Base-by-base conservation (phyloP, 2,113 vertebrate genomes). In the Barnardius zonarius region DNA sequence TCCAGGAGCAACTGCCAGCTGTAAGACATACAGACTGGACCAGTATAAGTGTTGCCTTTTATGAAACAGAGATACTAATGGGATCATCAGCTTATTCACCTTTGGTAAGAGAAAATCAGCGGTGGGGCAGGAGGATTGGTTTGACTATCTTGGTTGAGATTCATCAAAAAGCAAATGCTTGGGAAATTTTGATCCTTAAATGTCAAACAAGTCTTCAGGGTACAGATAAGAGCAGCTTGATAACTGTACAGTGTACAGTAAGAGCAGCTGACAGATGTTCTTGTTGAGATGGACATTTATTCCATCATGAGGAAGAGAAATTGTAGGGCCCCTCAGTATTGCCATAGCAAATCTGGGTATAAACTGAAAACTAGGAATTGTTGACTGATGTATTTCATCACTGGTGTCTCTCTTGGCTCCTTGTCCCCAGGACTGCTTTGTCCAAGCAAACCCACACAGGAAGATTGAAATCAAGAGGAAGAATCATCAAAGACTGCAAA, bases 51-150 rank as follows among this genome's bases (percentile, higher is more conserved):
- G 11, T 57, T 82, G 41, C 18, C 10, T 91, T 95, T 84, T 63
- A 43, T 78, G 68, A 68, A 82, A 17, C 30, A 72, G 78, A 73
- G 59, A 22, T 48, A 75, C 49, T 41, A 51, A 97, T 97, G 96
- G 96, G 69, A 79, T 96, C 96, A 0, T 82, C 94, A 49, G 73
- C 86, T 49, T 94, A 64, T 51, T 94, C 74, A 27, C 64, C 75
- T 90, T 67, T 91, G 96, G 97, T 97, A 96, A 97, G 97, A 85
- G n/a, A 64, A 68, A 54, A 88, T 54, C 28, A 17, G 13, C 0
- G 0, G 8, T 46, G n/a, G 43, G 88, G 27, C 28, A 28, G 83
- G 67, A 80, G 11, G n/a, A 61, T 69, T 25, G 54, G 16, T 77
- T 92, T n/a, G 48, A 5, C 18, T 78, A 0, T 63, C 66, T 75